phyloP scores from a whole-genome alignment of 2,797 vertebrate species.

The Pseudochaenichthys georgianus region DNA sequence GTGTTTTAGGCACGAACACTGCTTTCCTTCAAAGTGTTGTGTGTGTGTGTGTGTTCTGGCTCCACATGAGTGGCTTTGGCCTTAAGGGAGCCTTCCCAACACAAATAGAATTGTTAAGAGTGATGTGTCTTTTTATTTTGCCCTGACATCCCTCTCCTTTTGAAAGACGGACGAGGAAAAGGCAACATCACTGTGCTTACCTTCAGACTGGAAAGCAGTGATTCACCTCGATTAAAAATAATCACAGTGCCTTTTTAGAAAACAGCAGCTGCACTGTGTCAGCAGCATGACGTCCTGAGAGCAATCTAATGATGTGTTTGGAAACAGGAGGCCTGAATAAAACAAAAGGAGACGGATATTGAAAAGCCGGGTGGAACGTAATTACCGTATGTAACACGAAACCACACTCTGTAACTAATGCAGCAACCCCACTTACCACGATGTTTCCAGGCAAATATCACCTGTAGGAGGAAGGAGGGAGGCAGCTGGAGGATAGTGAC shows the following conservation, averaged over 20 bases:
- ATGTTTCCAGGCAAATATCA: slow-evolving; percentile 16
- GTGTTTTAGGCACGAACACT: not conserved
- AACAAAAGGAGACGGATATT: slow-evolving; percentile 42
- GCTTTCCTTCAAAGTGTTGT: not conserved
- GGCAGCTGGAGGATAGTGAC: slow-evolving; percentile 3
- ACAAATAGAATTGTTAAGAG: not conserved
- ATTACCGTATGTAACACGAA: slow-evolving; percentile 36
- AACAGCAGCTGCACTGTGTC: slow-evolving; percentile 53
- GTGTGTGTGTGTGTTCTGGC: slow-evolving; percentile 17
- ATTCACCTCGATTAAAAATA: slow-evolving; percentile 63
- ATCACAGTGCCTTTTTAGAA: slow-evolving; percentile 54
- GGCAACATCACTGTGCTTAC: slow-evolving; percentile 25
- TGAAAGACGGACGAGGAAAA: slow-evolving; percentile 23
- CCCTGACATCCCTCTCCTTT: slow-evolving; percentile 22
- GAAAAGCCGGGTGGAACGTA: slow-evolving; percentile 28
- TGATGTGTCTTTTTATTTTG: slow-evolving; percentile 19
- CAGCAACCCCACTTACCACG: slow-evolving; percentile 7
- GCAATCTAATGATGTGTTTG: slow-evolving; percentile 61
- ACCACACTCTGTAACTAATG: slow-evolving; percentile 6
- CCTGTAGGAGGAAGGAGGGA: not conserved
- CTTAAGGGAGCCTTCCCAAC: not conserved
- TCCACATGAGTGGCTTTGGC: slow-evolving; percentile 13
- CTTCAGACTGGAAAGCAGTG: slow-evolving; percentile 41
- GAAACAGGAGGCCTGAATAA: slow-evolving; percentile 36
- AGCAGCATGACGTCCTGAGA: slow-evolving; percentile 46